Evolutionary conservation across 2,888 invertebrate species (phyloP).

Genomic region (Molanna angustata): DNA sequence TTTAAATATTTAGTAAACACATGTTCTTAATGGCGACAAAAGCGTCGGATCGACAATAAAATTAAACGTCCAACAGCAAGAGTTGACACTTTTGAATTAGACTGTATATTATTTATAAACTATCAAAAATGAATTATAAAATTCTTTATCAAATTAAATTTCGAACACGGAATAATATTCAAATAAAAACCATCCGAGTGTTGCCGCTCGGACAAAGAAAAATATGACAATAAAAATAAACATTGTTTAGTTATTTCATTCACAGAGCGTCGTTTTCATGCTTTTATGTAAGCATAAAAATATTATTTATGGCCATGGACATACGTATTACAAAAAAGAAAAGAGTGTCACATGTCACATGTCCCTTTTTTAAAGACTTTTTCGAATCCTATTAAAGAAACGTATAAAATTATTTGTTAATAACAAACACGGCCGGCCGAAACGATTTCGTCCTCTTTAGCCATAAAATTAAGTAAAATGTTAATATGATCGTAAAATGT

Average conservation of each 20-base stretch:
- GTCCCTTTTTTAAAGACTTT: slow-evolving; percentile 17
- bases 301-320: slow-evolving; percentile 20
- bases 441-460: slow-evolving; percentile 12
- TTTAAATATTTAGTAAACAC: background rate
- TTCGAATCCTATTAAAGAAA: slow-evolving; percentile 13
- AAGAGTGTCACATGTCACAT: slow-evolving; percentile 12
- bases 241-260: background rate
- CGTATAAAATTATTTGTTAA: too few species aligned
- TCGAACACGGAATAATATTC: slow-evolving; percentile 5
- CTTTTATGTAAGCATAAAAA: slow-evolving; percentile 32
- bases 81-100: background rate
- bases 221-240: slow-evolving; percentile 22
- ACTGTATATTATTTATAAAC: background rate
- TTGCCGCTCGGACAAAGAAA: slow-evolving; percentile 16
- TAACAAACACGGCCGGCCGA: too few species aligned
- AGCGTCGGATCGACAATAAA: background rate
- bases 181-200: slow-evolving; percentile 2
- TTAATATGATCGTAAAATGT: slow-evolving; percentile 26
- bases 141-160: slow-evolving; percentile 8
- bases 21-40: background rate
- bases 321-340: slow-evolving; percentile 4
- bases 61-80: background rate
- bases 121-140: slow-evolving; percentile 9
- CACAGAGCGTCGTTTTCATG: slow-evolving; percentile 25
- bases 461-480: slow-evolving; percentile 27